phyloP scores from a whole-genome alignment of 2,888 invertebrate genomes.

The Flexamia atlantica region DNA sequence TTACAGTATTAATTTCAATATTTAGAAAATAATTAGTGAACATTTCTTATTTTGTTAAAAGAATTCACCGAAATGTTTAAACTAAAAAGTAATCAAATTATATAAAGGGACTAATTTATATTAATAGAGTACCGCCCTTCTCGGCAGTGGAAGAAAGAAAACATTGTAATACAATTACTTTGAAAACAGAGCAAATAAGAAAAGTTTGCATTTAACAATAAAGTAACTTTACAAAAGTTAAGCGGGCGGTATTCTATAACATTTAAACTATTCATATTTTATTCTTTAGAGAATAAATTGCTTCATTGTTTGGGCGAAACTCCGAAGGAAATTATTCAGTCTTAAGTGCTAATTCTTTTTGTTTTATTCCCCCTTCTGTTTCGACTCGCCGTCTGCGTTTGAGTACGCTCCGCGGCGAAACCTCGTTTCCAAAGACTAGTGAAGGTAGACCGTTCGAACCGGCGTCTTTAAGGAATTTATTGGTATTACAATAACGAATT shows the following conservation, averaged over 20 bases:
- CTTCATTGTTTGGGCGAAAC: conserved; percentile 36
- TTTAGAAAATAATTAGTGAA: too few relatives aligned
- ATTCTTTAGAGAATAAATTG: conserved; percentile 55
- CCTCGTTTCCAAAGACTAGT: background rate
- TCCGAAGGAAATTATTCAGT: conserved; percentile 39
- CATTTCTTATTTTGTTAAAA: too few relatives aligned
- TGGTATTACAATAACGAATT: conserved; percentile 44
- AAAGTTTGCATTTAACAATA: conserved; percentile 48
- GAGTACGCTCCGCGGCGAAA: background rate
- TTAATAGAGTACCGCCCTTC: background rate
- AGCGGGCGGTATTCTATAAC: conserved; percentile 42
- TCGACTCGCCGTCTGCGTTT: conserved; percentile 2
- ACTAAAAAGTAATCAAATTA: too few relatives aligned
- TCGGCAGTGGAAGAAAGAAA: conserved; percentile 21
- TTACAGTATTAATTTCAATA: too few relatives aligned
- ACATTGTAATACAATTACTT: conserved; percentile 40
- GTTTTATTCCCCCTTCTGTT: conserved; percentile 44
- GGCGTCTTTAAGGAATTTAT: conserved; percentile 1
- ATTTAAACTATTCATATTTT: conserved; percentile 55
- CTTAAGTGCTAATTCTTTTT: conserved; percentile 51
- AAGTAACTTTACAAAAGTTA: conserved; percentile 49
- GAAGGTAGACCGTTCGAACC: background rate
- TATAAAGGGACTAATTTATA: conserved; percentile 4
- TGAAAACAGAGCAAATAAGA: conserved; percentile 42
- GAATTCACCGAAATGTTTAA: too few relatives aligned